Evolutionary conservation across 2,888 invertebrate species (phyloP).

Genomic region (Ectobius pallidus): DNA sequence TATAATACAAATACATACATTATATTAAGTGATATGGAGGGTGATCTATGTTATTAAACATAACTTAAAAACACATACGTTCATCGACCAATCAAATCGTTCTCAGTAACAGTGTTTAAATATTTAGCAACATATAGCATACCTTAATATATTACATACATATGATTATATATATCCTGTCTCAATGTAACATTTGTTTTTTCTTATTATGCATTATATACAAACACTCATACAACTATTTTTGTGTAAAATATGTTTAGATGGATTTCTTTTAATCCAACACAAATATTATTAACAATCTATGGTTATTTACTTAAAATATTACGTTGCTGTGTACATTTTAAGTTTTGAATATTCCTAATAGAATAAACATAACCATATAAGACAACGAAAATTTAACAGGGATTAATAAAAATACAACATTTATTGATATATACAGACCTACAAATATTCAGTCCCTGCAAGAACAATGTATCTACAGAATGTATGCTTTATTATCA

Average conservation of each 20-base stretch:
- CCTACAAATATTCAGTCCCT: neutral
- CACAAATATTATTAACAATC: too few relatives aligned
- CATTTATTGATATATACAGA: neutral
- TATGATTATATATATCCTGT: neutral
- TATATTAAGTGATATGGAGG: neutral
- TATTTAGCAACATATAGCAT: too few relatives aligned
- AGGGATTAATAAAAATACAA: neutral
- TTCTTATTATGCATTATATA: too few relatives aligned
- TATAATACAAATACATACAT: constrained; percentile 20
- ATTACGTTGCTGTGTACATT: neutral
- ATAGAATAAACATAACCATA: neutral
- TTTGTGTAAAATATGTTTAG: neutral
- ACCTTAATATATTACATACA: neutral
- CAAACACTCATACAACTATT: neutral
- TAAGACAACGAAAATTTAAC: neutral
- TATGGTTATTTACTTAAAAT: too few relatives aligned
- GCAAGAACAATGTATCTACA: neutral
- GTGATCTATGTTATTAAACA: constrained; percentile 1
- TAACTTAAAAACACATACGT: neutral
- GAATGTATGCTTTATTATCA: too few relatives aligned
- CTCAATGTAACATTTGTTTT: too few relatives aligned
- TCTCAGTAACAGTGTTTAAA: neutral
- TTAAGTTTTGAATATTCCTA: neutral
- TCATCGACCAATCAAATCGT: neutral
- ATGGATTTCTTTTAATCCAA: neutral